A percentile compares a stretch with the other conserved stretches of the same genome.
These are phyloP conservation scores for Panagrolaimus sp. DNA, from an alignment of 1,140 invertebrate species.

Conservation along the genomic window DNA sequence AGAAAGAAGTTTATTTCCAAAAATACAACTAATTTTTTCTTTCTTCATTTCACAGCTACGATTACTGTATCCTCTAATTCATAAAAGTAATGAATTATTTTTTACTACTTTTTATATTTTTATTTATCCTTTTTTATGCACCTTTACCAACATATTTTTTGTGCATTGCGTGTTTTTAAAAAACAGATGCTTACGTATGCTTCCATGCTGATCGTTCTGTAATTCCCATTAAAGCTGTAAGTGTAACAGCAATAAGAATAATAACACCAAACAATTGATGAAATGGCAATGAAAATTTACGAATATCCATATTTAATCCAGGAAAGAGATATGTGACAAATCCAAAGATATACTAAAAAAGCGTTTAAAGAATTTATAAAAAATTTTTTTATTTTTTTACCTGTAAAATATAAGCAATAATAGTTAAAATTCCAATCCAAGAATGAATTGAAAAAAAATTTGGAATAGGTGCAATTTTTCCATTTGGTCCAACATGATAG, in stretches of 20 bases:
- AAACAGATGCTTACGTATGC: conserved; percentile 45
- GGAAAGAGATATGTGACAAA: conserved; percentile 71
- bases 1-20: no score
- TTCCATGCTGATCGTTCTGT: conserved; percentile 75
- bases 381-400: conserved; percentile 59
- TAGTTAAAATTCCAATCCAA: conserved; percentile 74
- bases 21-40: no score
- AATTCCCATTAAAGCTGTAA: conserved; percentile 71
- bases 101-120: background rate
- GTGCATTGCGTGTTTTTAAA: no score
- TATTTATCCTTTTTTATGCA: background rate
- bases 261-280: conserved; percentile 75
- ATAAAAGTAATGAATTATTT: background rate
- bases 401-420: conserved; percentile 72
- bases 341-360: conserved; percentile 70
- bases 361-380: background rate
- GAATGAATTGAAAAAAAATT: conserved; percentile 78
- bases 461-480: conserved; percentile 63
- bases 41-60: no score
- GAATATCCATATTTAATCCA: conserved; percentile 64
- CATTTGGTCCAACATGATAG: conserved; percentile 46
- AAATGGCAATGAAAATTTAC: conserved; percentile 70
- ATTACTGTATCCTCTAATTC: no score
- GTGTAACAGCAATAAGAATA: conserved; percentile 70
- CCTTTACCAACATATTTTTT: background rate